Conservation (phyloP, 2,113 vertebrate species). For the Pavo muticus region DNA sequence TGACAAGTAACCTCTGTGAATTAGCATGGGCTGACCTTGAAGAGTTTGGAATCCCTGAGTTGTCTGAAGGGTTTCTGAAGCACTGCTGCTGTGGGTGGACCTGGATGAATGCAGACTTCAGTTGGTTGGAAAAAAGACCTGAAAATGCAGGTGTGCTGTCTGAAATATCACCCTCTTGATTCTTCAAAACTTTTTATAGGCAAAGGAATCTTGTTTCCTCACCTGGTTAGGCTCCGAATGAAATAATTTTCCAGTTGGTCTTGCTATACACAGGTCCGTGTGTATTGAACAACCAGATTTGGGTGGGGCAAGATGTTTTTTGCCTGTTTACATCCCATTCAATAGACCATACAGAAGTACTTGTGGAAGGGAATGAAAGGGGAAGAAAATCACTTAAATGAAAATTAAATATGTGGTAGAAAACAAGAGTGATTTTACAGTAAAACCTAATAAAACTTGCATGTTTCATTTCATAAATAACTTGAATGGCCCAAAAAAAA, state of each 20-base stretch:
- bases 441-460: background rate
- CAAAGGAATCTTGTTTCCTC: background rate
- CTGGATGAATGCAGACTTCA: background rate
- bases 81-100: fast-evolving
- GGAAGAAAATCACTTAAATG: background rate
- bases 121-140: background rate
- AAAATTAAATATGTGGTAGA: background rate
- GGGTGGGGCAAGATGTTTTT: background rate
- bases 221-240: background rate
- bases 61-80: background rate
- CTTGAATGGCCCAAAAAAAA: background rate
- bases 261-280: background rate
- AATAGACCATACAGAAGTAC: background rate
- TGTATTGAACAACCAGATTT: background rate
- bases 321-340: background rate
- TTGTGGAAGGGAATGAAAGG: background rate
- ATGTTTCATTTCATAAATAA: background rate
- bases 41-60: background rate
- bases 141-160: background rate
- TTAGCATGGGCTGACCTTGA: background rate
- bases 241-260: background rate
- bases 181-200: background rate
- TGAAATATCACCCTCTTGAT: background rate
- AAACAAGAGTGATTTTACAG: background rate
- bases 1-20: background rate